phyloP scores from a whole-genome alignment of 2,113 vertebrate genomes.

The Etheostoma spectabile region DNA sequence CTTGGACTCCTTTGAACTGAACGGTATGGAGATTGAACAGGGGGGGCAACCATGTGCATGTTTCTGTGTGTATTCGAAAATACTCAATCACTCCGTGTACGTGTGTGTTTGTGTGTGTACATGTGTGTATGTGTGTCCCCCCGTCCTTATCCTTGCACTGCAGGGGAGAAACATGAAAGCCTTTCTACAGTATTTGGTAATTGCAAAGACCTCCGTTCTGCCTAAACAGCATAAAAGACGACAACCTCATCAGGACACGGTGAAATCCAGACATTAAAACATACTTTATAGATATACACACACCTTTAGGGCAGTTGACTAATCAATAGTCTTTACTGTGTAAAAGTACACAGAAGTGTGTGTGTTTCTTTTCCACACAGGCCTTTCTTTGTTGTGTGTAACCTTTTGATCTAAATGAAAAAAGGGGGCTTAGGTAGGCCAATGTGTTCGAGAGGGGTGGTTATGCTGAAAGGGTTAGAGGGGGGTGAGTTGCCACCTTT shows the following conservation, averaged over 20 bases:
- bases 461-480: slow-evolving; percentile 55
- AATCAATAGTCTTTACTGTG: slow-evolving; percentile 54
- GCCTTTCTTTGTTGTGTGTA: slow-evolving; percentile 77
- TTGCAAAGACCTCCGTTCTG: slow-evolving; percentile 56
- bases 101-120: not conserved
- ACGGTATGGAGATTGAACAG: slow-evolving; percentile 53
- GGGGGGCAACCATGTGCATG: slow-evolving; percentile 48
- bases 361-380: slow-evolving; percentile 61
- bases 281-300: slow-evolving; percentile 19
- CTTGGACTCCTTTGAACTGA: slow-evolving; percentile 71
- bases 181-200: slow-evolving; percentile 52
- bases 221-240: slow-evolving; percentile 51
- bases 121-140: slow-evolving; percentile 32
- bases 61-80: slow-evolving; percentile 52
- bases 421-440: slow-evolving; percentile 57
- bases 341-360: slow-evolving; percentile 67
- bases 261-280: slow-evolving; percentile 12
- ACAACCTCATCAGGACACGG: slow-evolving; percentile 43
- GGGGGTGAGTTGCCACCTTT: slow-evolving; percentile 68
- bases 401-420: slow-evolving; percentile 79
- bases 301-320: slow-evolving; percentile 42
- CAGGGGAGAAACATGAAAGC: slow-evolving; percentile 67
- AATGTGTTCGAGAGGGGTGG: slow-evolving; percentile 58
- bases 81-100: slow-evolving; percentile 22
- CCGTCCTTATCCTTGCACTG: slow-evolving; percentile 62